phyloP scores from a whole-genome alignment of 2,797 vertebrate genomes.

The Acrossocheilus wenchowensis region DNA sequence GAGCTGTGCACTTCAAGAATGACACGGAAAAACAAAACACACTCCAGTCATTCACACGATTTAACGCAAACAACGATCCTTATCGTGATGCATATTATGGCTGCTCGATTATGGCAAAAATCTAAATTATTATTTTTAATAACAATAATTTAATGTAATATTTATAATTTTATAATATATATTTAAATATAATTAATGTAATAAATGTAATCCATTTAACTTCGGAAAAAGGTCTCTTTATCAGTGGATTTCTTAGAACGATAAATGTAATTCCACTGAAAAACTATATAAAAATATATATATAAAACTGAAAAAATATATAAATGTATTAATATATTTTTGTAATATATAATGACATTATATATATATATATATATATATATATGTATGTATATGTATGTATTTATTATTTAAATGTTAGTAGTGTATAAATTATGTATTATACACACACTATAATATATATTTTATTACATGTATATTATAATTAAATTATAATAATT shows the following conservation, averaged over 20 bases:
- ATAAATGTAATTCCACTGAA: background rate
- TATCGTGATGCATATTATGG: background rate
- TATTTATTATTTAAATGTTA: background rate
- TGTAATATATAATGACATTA: background rate
- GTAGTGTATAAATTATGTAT: no score
- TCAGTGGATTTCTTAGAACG: background rate
- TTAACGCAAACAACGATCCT: background rate
- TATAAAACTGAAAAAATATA: background rate
- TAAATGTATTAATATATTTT: background rate
- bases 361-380: no score
- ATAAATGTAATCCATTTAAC: background rate
- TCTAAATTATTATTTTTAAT: background rate
- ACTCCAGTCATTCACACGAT: background rate
- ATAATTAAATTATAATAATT: no score
- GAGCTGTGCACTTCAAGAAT: background rate
- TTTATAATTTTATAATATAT: no score
- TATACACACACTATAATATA: no score
- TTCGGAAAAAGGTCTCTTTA: background rate
- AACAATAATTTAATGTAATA: background rate
- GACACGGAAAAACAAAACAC: background rate
- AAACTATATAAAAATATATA: background rate
- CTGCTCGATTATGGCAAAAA: background rate
- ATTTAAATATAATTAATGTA: no score
- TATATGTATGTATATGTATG: no score
- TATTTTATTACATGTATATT: no score